Percentiles rank a stretch among this genome's conserved stretches.
These are phyloP conservation scores for Tetranychus cinnabarinus DNA, from an alignment of 1,140 invertebrate species.

Conservation along the genomic window DNA sequence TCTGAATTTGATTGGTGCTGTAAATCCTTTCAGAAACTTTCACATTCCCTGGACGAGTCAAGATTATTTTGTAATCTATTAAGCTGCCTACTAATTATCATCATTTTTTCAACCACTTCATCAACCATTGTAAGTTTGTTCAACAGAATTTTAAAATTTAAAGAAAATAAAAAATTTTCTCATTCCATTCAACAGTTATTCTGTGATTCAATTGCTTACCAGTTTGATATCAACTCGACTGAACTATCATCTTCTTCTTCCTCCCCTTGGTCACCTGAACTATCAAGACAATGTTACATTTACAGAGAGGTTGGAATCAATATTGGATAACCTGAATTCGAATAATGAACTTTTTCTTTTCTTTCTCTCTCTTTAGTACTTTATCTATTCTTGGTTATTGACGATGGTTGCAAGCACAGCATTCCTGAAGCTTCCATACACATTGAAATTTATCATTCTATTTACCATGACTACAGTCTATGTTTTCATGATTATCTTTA, in stretches of 20 bases:
- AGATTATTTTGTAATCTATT: conserved; percentile 1
- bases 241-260: background rate
- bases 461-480: conserved; percentile 45
- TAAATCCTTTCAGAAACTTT: background rate
- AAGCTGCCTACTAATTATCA: background rate
- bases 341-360: background rate
- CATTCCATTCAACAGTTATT: background rate
- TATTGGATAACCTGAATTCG: no score
- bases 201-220: no score
- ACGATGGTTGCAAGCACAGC: conserved; percentile 67
- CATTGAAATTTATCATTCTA: conserved; percentile 61
- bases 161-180: background rate
- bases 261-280: conserved; percentile 21
- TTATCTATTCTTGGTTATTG: conserved; percentile 79
- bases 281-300: background rate
- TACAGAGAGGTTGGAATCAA: background rate
- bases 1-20: background rate
- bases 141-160: no score
- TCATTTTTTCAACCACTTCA: conserved; percentile 1
- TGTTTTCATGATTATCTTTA: conserved; percentile 32
- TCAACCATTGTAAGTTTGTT: conserved; percentile 2
- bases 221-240: no score
- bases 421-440: conserved; percentile 71
- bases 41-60: background rate
- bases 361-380: conserved; percentile 33